These are phyloP conservation scores for Euwallacea similis DNA, from an alignment of 1,140 invertebrate genomes.

Conservation along the genomic window DNA sequence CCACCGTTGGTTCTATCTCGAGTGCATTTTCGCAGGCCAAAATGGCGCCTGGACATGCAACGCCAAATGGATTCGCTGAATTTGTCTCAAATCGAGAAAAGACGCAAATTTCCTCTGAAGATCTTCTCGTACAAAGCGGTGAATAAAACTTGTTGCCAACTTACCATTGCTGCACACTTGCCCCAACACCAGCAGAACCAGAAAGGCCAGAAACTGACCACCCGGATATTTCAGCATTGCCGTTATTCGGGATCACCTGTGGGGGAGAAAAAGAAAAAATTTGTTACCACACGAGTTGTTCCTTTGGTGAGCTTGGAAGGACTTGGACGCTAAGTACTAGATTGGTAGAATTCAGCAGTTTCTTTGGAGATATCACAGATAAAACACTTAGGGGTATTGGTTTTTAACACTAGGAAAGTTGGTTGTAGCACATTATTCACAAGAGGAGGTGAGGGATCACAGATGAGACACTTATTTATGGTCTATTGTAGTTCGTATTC, in stretches of 20 bases:
- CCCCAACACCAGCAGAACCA: constrained; percentile 44
- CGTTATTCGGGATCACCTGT: constrained; percentile 38
- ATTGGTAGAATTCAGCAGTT: neutral
- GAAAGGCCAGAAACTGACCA: constrained; percentile 44
- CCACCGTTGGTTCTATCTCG: constrained; percentile 31
- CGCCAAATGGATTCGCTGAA: constrained; percentile 24
- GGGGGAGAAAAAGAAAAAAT: constrained; percentile 31
- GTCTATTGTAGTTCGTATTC: neutral
- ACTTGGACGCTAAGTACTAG: neutral
- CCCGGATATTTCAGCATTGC: constrained; percentile 45
- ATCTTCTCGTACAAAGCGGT: neutral
- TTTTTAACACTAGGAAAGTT: constrained; percentile 6
- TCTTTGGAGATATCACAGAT: constrained; percentile 39
- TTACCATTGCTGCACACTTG: constrained; percentile 49
- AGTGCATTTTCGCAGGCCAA: constrained; percentile 32
- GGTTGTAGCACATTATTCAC: neutral
- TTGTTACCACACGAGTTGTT: neutral
- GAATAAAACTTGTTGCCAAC: constrained; percentile 17
- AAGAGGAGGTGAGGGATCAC: constrained; percentile 24
- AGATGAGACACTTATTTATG: constrained; percentile 2
- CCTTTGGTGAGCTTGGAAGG: too few relatives aligned
- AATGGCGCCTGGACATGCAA: constrained; percentile 33
- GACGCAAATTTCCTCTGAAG: constrained; percentile 17
- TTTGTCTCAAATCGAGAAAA: constrained; percentile 19
- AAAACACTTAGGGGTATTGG: constrained; percentile 35